Conservation (phyloP, 2,888 invertebrate genomes). For the Pseudococcus longispinus region DNA sequence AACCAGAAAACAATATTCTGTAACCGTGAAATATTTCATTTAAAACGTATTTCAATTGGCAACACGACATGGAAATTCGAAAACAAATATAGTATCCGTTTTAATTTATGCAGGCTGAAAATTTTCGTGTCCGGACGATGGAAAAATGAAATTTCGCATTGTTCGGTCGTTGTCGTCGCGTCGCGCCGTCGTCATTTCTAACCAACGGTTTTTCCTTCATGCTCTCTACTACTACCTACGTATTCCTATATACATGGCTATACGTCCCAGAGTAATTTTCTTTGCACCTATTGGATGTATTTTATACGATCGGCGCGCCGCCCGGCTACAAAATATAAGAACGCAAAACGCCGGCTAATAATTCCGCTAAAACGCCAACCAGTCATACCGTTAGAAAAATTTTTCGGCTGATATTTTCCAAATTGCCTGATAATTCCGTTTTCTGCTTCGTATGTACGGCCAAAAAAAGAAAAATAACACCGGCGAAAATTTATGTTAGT, state of each 20-base stretch:
- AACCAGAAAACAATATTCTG: conserved; percentile 6
- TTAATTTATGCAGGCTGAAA: conserved; percentile 29
- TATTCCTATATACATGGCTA: neutral
- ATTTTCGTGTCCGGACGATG: neutral
- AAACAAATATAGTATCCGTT: conserved; percentile 27
- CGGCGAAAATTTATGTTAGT: conserved; percentile 36
- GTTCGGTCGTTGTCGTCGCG: neutral
- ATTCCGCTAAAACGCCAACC: conserved; percentile 24
- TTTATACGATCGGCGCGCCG: neutral
- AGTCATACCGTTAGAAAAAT: neutral
- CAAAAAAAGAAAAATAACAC: conserved; percentile 3
- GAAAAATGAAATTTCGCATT: neutral
- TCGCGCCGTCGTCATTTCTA: neutral
- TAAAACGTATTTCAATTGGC: conserved; percentile 32
- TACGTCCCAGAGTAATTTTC: neutral
- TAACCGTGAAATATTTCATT: neutral
- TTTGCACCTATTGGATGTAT: neutral
- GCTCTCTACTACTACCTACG: neutral
- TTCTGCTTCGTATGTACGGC: neutral
- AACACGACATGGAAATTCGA: conserved; percentile 7
- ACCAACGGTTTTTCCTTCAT: neutral
- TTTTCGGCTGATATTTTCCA: conserved; percentile 29
- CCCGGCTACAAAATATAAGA: neutral
- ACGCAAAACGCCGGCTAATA: neutral
- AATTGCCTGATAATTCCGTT: conserved; percentile 40